Base-by-base conservation (phyloP, 2,888 invertebrate species). In the Protula sp. region DNA sequence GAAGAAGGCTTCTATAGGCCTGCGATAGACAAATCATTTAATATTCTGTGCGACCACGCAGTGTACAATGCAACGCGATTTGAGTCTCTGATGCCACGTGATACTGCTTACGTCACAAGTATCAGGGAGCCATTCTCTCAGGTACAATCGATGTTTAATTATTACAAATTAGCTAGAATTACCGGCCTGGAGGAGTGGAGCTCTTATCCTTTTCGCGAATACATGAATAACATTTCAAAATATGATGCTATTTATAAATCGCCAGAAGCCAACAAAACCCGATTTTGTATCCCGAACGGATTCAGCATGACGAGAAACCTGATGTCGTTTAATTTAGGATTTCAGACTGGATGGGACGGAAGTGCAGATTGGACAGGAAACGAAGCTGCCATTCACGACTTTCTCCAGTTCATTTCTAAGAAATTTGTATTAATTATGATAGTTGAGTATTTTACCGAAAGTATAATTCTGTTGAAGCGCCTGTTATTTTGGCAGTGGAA, bases 1-100 rank as follows among this genome's bases (percentile, higher is more conserved):
- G 67, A 71, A n/a, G 51, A 65, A 14, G 50, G 48, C 2, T 73
- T 74, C 64, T 75, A 72, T 59, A 62, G 76, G 31, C 73, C 72
- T 0, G 69, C 72, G 1, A 67, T 66, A 28, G 64, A 54, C 9
- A 47, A 52, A 24, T n/a, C 26, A 22, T 79, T 69, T 61, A 76
- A 77, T 63, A 70, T 74, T n/a, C 65, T 79, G 1, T 67, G 70
- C 47, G 76, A 78, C 55, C 79, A 79, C 63, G 63, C 74, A 2
- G 67, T 79, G n/a, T 79, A 75, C 59, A 74, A 77, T 51, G 62
- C 66, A 2, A 60, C 64, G 0, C 55, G 70, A 2, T 72, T 78
- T 71, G 53, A 63, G n/a, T 31, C 57, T 2, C 47, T 78, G 1
- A 77, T 79, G 76, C 72, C 74, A 1, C 55, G 59, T 0, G 67